phyloP scores from a whole-genome alignment of 2,888 invertebrate genomes.

The Geophilus truncorum region DNA sequence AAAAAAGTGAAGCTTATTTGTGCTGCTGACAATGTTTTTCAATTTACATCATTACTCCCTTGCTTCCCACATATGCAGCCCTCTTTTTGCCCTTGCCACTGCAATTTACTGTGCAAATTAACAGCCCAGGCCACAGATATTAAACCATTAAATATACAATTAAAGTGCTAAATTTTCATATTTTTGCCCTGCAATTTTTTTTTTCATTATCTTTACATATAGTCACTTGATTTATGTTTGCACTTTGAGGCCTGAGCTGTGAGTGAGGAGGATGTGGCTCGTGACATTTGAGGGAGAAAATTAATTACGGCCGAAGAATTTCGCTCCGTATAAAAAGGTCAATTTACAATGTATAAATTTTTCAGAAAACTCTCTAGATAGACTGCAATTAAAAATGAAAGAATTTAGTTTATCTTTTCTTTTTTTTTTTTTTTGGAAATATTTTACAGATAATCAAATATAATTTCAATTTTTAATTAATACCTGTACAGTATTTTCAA shows the following conservation, averaged over 20 bases:
- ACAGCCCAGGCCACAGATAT: constrained; percentile 21
- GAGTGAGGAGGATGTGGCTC: not conserved
- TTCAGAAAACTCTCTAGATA: no score
- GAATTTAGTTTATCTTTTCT: no score
- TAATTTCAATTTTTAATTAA: no score
- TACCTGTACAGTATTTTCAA: no score
- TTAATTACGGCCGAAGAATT: not conserved
- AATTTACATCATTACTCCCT: constrained; percentile 25
- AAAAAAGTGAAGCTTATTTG: constrained; percentile 2
- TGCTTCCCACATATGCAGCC: not conserved
- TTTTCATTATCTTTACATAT: not conserved
- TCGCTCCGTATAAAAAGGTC: not conserved
- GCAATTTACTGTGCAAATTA: constrained; percentile 21
- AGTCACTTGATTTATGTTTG: not conserved
- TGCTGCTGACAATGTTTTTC: constrained; percentile 19
- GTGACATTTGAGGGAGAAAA: not conserved
- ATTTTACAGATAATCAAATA: no score
- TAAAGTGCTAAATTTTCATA: constrained; percentile 25
- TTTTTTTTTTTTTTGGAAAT: no score
- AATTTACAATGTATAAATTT: not conserved
- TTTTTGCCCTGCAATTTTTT: not conserved
- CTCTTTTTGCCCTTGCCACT: constrained; percentile 12
- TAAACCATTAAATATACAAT: constrained; percentile 23
- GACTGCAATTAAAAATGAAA: no score
- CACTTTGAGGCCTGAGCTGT: not conserved